These are phyloP conservation scores for Hypotaenidia philippensis DNA, from an alignment of 2,797 vertebrate genomes.

Conservation along the genomic window DNA sequence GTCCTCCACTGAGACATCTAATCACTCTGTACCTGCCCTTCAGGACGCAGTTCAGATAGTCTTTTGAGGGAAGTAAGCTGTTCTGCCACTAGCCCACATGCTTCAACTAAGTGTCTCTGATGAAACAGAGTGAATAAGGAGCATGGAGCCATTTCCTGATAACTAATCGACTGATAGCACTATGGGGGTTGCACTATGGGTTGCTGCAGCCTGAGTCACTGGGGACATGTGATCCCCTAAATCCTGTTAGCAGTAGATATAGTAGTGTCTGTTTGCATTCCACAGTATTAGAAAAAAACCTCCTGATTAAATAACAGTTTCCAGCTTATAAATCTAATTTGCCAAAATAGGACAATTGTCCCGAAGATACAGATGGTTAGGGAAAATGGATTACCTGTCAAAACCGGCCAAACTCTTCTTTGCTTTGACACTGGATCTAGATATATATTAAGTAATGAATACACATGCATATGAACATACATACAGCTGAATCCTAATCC, in stretches of 20 bases:
- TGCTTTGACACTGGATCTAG: background rate
- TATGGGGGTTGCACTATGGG: background rate
- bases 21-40: background rate
- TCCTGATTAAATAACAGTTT: background rate
- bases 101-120: background rate
- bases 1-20: background rate
- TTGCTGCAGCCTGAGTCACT: background rate
- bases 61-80: background rate
- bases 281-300: background rate
- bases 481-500: background rate
- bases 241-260: background rate
- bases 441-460: background rate
- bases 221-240: background rate
- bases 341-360: background rate
- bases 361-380: background rate
- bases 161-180: background rate
- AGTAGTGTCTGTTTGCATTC: background rate
- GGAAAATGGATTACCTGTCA: background rate
- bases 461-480: background rate
- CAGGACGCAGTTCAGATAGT: background rate
- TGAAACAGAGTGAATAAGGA: background rate
- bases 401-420: background rate
- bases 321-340: background rate
- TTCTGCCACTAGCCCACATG: background rate
- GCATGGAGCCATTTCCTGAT: background rate